phyloP scores from a whole-genome alignment of 2,113 vertebrate species.

The Pleuronectes platessa region DNA sequence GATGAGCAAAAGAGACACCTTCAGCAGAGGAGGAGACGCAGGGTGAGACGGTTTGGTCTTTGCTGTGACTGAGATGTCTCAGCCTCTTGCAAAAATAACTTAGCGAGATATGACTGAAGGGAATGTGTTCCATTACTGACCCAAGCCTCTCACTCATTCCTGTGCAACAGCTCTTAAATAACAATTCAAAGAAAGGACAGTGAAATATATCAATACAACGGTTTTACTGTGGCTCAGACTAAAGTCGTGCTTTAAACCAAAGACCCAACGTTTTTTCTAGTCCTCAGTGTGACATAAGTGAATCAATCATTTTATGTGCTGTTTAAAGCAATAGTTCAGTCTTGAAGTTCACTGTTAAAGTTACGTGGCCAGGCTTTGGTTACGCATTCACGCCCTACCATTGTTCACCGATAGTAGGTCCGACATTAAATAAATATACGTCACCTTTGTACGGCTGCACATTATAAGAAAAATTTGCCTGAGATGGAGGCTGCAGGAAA shows the following conservation, averaged over 20 bases:
- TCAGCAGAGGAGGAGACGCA: conserved; percentile 18
- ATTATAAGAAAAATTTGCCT: no score
- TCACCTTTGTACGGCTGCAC: no score
- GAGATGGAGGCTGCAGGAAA: no score
- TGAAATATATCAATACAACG: conserved; percentile 3
- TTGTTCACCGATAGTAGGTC: no score
- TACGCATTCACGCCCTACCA: no score
- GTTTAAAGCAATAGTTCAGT: conserved; percentile 2
- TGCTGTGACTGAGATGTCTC: conserved; percentile 17
- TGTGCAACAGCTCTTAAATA: neutral
- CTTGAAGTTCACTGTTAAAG: neutral
- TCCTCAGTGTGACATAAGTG: neutral
- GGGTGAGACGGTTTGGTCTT: conserved; percentile 9
- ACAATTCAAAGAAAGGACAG: neutral
- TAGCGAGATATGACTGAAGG: conserved; percentile 2
- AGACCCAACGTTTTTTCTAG: no score
- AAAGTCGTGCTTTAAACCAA: conserved; percentile 1
- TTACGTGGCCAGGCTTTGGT: no score
- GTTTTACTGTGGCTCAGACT: neutral
- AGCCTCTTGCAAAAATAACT: neutral
- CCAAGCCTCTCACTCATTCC: conserved; percentile 1
- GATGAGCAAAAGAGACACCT: conserved; percentile 58
- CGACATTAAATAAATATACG: no score
- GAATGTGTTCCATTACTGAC: conserved; percentile 4
- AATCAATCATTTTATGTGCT: conserved; percentile 18